Evolutionary conservation across 2,797 vertebrate species (phyloP).

Genomic region (Malacoraja senta): DNA sequence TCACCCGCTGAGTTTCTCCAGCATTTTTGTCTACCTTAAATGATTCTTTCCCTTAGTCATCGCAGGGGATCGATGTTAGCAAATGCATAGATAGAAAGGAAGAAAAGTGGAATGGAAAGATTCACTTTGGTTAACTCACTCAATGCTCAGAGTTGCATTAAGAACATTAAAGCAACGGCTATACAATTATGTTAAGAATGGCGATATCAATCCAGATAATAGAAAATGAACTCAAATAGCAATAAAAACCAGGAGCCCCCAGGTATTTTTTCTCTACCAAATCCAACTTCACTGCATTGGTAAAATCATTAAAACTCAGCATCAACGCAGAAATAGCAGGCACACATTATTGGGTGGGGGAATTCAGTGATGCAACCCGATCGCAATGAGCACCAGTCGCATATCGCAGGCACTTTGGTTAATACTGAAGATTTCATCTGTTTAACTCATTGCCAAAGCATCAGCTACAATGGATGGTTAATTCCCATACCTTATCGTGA

Average conservation of each 20-base stretch:
- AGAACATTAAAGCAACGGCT: no score
- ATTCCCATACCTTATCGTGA: slow-evolving; percentile 72
- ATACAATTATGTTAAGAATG: neutral
- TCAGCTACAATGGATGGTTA: neutral
- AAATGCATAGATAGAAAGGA: neutral
- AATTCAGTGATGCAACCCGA: neutral
- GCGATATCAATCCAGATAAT: neutral
- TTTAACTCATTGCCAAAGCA: no score
- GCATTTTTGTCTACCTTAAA: no score
- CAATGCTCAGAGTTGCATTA: neutral
- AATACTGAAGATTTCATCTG: neutral
- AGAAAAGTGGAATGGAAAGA: neutral
- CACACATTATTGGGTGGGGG: neutral
- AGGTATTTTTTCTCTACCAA: neutral
- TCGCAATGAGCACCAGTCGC: neutral
- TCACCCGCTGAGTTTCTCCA: no score
- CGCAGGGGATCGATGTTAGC: neutral
- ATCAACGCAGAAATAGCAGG: neutral
- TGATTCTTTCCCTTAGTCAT: neutral
- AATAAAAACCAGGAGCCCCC: neutral
- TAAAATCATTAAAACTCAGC: neutral
- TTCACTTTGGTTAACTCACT: neutral
- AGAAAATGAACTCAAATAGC: neutral
- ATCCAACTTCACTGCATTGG: neutral
- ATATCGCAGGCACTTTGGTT: neutral